A percentile compares a stretch with the other conserved stretches of the same genome.
Evolutionary conservation across 2,888 invertebrate species (phyloP).

Genomic region (Eristalis intricaria): DNA sequence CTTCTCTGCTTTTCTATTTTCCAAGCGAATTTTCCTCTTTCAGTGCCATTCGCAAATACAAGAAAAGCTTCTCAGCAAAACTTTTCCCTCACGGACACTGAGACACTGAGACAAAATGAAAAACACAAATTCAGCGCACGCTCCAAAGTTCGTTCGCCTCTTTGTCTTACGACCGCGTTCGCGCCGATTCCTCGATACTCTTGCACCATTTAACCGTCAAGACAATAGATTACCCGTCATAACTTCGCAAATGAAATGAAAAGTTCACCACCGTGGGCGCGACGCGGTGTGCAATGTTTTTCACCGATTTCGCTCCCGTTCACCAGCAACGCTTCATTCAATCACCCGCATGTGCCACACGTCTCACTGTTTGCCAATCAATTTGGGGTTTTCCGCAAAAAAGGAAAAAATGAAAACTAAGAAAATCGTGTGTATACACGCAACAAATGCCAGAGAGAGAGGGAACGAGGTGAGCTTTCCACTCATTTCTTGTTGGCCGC

Average conservation of each 20-base stretch:
- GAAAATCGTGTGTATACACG: neutral
- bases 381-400: neutral
- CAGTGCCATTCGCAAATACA: neutral
- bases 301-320: neutral
- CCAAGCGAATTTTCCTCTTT: neutral
- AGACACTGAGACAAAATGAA: neutral
- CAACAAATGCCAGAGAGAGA: neutral
- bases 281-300: neutral
- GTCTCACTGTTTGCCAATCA: neutral
- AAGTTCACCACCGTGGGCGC: slow-evolving; percentile 15
- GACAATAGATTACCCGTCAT: neutral
- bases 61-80: neutral
- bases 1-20: neutral
- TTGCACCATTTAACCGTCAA: slow-evolving; percentile 20
- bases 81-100: neutral
- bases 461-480: slow-evolving; percentile 22
- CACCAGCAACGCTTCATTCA: neutral
- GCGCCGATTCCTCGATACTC: neutral
- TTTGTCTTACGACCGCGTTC: slow-evolving; percentile 8
- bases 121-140: neutral
- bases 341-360: neutral
- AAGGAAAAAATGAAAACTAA: neutral
- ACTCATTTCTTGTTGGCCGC: neutral
- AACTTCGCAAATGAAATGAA: slow-evolving; percentile 47
- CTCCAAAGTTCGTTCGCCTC: slow-evolving; percentile 1